A percentile compares a stretch with the other conserved stretches of the same genome.
Evolutionary conservation across 2,113 vertebrate species (phyloP).

Genomic region (Platanista minor): DNA sequence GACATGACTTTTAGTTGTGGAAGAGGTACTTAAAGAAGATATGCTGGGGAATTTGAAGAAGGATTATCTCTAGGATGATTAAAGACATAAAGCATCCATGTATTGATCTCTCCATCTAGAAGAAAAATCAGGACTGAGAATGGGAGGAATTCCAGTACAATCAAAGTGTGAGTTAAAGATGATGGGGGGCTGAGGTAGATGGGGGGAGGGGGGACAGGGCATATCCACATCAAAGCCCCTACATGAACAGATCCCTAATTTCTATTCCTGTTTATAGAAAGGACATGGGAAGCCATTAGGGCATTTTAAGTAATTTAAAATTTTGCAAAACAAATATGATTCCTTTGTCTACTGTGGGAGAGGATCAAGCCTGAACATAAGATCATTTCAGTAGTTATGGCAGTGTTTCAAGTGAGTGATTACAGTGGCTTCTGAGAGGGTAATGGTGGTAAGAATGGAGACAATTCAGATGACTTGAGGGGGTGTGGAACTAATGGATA

Average conservation of each 20-base stretch:
- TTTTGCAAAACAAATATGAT: not conserved
- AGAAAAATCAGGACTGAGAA: not conserved
- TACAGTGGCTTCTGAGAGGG: not conserved
- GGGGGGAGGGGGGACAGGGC: not conserved
- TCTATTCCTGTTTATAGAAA: not conserved
- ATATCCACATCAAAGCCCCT: not conserved
- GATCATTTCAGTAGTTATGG: not conserved
- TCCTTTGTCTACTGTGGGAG: not conserved
- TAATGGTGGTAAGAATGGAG: not conserved
- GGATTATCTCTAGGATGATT: not conserved
- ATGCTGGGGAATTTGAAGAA: not conserved
- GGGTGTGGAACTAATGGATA: not conserved
- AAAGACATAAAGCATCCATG: rapidly evolving
- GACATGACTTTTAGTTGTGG: not conserved
- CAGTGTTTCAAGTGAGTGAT: not conserved
- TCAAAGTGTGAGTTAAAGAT: not conserved
- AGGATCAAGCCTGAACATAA: not conserved
- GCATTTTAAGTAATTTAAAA: not conserved
- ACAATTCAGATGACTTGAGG: not conserved
- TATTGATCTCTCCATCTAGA: not conserved
- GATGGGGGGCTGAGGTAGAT: not conserved
- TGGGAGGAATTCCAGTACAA: not conserved
- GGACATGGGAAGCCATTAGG: not conserved
- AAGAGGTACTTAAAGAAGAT: not conserved
- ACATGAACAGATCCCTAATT: not conserved